phyloP scores from a whole-genome alignment of 2,797 vertebrate genomes.

The Phrynocephalus forsythii region DNA sequence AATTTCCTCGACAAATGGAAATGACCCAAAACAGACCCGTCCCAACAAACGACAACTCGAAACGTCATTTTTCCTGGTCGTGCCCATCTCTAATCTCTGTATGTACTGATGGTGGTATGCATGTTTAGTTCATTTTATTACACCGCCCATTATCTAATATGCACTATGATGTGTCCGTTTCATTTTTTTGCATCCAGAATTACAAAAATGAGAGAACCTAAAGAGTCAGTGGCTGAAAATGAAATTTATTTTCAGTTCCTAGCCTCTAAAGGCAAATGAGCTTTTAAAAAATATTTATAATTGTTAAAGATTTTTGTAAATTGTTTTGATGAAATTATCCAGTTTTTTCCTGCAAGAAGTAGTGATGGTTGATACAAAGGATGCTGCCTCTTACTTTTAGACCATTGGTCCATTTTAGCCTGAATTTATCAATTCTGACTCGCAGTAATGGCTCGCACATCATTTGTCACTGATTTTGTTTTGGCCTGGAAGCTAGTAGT shows the following conservation, averaged over 20 bases:
- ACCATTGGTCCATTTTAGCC: too few relatives aligned
- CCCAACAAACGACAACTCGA: too few relatives aligned
- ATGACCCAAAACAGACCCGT: too few relatives aligned
- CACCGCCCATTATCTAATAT: neutral
- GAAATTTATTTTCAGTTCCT: slow-evolving; percentile 30
- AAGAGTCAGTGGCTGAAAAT: slow-evolving; percentile 18
- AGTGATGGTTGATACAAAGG: too few relatives aligned
- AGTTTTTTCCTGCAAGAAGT: neutral
- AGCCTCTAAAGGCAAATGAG: slow-evolving; percentile 28
- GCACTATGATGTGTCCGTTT: rapidly evolving
- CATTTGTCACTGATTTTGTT: too few relatives aligned
- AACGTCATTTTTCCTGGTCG: too few relatives aligned
- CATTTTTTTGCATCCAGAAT: neutral
- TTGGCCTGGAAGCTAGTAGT: too few relatives aligned
- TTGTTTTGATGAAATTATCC: slow-evolving; percentile 33
- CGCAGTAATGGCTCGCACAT: too few relatives aligned
- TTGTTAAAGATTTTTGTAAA: slow-evolving; percentile 15
- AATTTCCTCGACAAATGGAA: too few relatives aligned
- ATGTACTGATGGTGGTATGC: neutral
- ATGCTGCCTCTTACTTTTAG: too few relatives aligned
- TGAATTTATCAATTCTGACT: too few relatives aligned
- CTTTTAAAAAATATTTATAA: slow-evolving; percentile 40
- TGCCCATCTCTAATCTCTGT: neutral
- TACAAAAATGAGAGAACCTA: slow-evolving; percentile 12
- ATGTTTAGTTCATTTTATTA: neutral